A percentile compares a stretch with the other conserved stretches of the same genome.
Evolutionary conservation across 1,140 invertebrate genomes (phyloP).

Genomic region (Plodia interpunctella): DNA sequence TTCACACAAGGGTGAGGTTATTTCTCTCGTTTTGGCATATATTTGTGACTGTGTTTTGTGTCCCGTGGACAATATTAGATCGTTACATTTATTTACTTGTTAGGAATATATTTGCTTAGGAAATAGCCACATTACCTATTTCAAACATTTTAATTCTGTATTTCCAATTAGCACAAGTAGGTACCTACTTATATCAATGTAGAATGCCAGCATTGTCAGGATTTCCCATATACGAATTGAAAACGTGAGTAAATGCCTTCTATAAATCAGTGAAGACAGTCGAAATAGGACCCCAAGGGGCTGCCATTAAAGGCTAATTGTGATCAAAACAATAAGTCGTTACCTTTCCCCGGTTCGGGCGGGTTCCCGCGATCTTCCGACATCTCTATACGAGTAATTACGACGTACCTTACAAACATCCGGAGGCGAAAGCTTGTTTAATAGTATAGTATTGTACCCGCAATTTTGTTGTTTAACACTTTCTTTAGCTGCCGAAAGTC

Average conservation of each 20-base stretch:
- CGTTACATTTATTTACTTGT: too few species aligned
- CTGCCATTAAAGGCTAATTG: constrained; percentile 40
- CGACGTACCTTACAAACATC: constrained; percentile 12
- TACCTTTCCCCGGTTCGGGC: constrained; percentile 37
- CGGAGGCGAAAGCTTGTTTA: constrained; percentile 2
- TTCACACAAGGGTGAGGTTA: too few species aligned
- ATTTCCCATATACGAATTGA: constrained; percentile 1
- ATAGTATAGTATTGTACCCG: not conserved
- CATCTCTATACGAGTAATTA: constrained; percentile 46
- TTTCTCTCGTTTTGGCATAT: too few species aligned
- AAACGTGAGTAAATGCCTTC: constrained; percentile 3
- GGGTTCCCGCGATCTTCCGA: constrained; percentile 46
- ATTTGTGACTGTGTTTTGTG: too few species aligned
- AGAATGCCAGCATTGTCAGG: not conserved
- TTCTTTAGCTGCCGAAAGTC: not conserved
- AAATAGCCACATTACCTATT: too few species aligned
- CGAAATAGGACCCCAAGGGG: not conserved
- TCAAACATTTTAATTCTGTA: too few species aligned
- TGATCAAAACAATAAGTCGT: constrained; percentile 55
- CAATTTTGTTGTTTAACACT: constrained; percentile 4
- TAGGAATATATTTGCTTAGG: too few species aligned
- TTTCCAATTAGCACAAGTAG: too few species aligned
- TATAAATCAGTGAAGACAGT: constrained; percentile 4
- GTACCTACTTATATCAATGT: constrained; percentile 9
- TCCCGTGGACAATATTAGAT: too few species aligned